These are phyloP conservation scores for Limnothrissa miodon DNA, from an alignment of 2,113 vertebrate genomes.

Conservation along the genomic window DNA sequence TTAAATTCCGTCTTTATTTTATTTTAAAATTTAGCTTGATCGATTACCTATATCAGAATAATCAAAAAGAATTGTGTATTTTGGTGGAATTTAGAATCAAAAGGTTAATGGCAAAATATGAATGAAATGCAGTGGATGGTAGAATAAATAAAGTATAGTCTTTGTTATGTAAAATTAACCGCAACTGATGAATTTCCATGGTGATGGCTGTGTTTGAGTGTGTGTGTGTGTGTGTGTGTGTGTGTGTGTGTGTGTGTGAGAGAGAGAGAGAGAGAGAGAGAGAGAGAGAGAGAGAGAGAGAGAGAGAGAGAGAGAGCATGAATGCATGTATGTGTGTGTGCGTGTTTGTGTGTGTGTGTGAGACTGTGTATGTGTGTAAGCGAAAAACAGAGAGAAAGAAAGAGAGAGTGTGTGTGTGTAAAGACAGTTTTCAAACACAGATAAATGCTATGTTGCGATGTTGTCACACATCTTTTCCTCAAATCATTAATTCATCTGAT, in stretches of 20 bases:
- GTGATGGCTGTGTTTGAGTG: slow-evolving; percentile 22
- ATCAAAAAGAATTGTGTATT: neutral
- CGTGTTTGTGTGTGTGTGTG: slow-evolving; percentile 22
- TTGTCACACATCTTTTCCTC: slow-evolving; percentile 68
- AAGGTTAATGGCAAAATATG: neutral
- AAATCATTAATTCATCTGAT: slow-evolving; percentile 66
- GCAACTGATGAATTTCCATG: neutral
- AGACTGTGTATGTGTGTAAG: neutral
- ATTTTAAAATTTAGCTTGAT: neutral
- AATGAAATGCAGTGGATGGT: neutral
- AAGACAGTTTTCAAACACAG: slow-evolving; percentile 57
- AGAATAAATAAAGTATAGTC: neutral
- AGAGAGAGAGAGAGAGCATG: no score
- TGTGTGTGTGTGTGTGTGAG: no score
- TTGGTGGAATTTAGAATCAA: neutral
- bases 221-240: slow-evolving; percentile 20
- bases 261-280: slow-evolving; percentile 12
- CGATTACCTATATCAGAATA: neutral
- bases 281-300: neutral
- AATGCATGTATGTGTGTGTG: slow-evolving; percentile 36
- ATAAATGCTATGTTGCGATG: slow-evolving; percentile 71
- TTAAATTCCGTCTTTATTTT: neutral
- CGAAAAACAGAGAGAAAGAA: slow-evolving; percentile 13
- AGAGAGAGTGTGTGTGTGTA: slow-evolving; percentile 2
- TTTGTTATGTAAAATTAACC: slow-evolving; percentile 37